Evolutionary conservation across 2,113 vertebrate genomes (phyloP), one percentile per base, ranked within the genome.

Genomic region (Silurus glanis): DNA sequence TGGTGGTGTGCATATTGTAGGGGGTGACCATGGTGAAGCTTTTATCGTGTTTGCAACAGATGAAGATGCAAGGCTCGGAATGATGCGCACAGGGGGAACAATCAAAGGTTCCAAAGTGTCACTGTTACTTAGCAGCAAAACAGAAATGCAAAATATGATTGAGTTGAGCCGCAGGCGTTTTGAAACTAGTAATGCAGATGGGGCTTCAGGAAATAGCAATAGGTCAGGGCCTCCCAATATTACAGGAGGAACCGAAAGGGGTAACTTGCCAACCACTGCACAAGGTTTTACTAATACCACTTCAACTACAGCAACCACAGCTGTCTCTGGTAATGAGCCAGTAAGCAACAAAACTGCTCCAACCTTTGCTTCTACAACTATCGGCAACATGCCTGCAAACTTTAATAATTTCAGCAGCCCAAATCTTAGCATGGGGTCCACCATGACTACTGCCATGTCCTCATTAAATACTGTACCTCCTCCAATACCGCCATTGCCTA

Each of bases 11-110:
- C 98, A 99, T 97, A 99, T 99, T 96, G 98, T 99, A 94, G 98
- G 98, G 95, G 98, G 98, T 95, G 98, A 99, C 94, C 97, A 98
- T 95, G 98, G 98, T 93, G 98, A 99, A 96, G 98, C 98, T 94
- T 99, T 99, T 97, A 99, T 99, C 94, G 98, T 99, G 95, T 99
- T 99, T 93, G 98, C 97, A 94, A 99, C 98, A 91, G 98, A 99
- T 93, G 98, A 99, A 96, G 98, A 99, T 92, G 98, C 98, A 91
- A 97, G 98, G 92, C 97, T 99, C 92, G 98, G 98, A 90, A 99
- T 99, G 98, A 99, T 99, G 98, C 98, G 98, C 92, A 98, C 97
- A 94, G 98, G 98, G 93, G 98, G 98, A 92, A 94, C 97, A 59
- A 99, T 99, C 94, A 99, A 99, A 95, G 96, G 96, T 93, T 99